Conservation (phyloP, 92 coral and sea anemone genomes). For the Anthopleura xanthogrammica region DNA sequence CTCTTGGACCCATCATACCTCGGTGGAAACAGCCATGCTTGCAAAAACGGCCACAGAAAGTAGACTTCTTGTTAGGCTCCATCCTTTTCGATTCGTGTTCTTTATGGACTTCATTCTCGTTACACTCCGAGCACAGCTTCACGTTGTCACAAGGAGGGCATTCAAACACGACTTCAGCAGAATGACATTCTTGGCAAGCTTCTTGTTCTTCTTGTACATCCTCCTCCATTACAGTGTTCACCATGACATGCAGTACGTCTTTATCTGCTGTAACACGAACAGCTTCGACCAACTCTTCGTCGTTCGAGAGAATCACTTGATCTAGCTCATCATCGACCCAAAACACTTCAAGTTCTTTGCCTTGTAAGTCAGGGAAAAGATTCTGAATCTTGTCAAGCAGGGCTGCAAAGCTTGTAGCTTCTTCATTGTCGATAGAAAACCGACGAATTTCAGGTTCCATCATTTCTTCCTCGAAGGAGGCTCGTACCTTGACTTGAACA, state of each 20-base stretch:
- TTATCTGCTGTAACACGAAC: conserved; percentile 32
- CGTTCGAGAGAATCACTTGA: conserved; percentile 50
- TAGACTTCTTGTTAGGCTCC: not conserved
- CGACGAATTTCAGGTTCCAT: conserved; percentile 65
- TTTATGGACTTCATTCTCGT: conserved; percentile 39
- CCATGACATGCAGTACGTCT: conserved; percentile 42
- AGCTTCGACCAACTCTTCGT: conserved; percentile 62
- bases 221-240: conserved; percentile 21
- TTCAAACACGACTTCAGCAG: conserved; percentile 36
- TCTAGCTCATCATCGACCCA: conserved; percentile 71
- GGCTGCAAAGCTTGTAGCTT: conserved; percentile 42
- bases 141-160: conserved; percentile 38
- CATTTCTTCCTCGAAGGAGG: not conserved
- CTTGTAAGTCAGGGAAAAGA: conserved; percentile 54
- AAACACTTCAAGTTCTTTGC: conserved; percentile 46
- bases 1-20: conserved; percentile 4
- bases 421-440: conserved; percentile 49
- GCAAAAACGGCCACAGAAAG: not conserved
- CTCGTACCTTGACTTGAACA: conserved; percentile 13
- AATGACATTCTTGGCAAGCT: conserved; percentile 44
- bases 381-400: conserved; percentile 45
- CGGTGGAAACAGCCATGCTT: not conserved
- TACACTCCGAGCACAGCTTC: conserved; percentile 36
- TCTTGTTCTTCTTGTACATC: conserved; percentile 14
- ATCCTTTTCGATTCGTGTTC: conserved; percentile 34